phyloP scores from a whole-genome alignment of 2,888 invertebrate genomes.

The Hirtodrosophila confusa region DNA sequence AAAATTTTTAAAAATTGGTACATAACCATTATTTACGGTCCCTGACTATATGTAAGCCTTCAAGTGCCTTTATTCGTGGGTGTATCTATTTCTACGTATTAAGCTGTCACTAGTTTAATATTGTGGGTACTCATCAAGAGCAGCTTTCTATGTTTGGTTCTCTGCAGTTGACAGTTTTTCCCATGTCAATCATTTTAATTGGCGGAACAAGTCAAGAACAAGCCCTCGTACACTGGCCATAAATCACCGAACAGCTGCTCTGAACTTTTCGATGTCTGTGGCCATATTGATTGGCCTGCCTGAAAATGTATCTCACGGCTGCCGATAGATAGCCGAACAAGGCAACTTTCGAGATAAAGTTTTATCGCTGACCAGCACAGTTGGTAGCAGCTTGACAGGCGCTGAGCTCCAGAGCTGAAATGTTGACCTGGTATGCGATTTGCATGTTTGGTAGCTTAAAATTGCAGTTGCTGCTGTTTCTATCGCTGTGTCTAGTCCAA shows the following conservation, averaged over 20 bases:
- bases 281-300: slow-evolving; percentile 64
- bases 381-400: slow-evolving; percentile 36
- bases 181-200: slow-evolving; percentile 81
- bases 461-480: slow-evolving; percentile 56
- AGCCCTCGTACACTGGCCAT: slow-evolving; percentile 58
- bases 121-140: not conserved
- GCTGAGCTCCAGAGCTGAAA: slow-evolving; percentile 24
- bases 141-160: not conserved
- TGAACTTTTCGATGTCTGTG: slow-evolving; percentile 26
- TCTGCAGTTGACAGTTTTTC: slow-evolving; percentile 75
- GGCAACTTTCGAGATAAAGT: slow-evolving; percentile 74
- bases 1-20: no score
- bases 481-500: slow-evolving; percentile 19
- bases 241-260: slow-evolving; percentile 71
- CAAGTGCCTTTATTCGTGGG: no score
- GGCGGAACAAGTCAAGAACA: slow-evolving; percentile 62
- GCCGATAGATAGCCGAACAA: slow-evolving; percentile 51
- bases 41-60: no score
- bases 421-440: slow-evolving; percentile 79
- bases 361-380: slow-evolving; percentile 62
- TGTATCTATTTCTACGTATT: no score
- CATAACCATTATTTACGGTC: no score
- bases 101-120: not conserved
- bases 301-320: slow-evolving; percentile 64
- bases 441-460: slow-evolving; percentile 71